A percentile compares a stretch with the other conserved stretches of the same genome.
Evolutionary conservation across 2,888 invertebrate species (phyloP).

Genomic region (Reticulitermes lucifugus): DNA sequence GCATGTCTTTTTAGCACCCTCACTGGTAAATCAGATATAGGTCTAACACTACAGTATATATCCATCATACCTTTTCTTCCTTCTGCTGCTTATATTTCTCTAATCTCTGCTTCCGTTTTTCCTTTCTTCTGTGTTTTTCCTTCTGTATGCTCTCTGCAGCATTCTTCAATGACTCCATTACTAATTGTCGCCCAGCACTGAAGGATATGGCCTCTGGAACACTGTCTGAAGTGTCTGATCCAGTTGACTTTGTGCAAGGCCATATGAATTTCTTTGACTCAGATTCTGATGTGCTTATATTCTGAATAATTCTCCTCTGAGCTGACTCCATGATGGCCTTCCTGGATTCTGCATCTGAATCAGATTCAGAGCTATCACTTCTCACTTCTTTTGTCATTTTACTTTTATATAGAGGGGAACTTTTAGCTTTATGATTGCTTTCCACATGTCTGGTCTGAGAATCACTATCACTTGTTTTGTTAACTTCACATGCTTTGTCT

Average conservation of each 20-base stretch:
- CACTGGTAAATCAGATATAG: no score
- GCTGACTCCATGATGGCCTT: constrained; percentile 50
- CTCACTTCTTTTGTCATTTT: background rate
- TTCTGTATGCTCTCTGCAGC: constrained; percentile 44
- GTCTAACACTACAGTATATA: no score
- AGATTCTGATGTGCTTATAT: constrained; percentile 51
- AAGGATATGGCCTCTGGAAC: constrained; percentile 49
- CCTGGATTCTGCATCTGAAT: constrained; percentile 53
- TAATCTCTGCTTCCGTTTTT: constrained; percentile 46
- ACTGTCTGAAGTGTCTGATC: constrained; percentile 43
- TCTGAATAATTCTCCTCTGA: constrained; percentile 49
- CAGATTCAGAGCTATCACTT: constrained; percentile 40
- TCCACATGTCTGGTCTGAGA: background rate
- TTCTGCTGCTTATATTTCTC: constrained; percentile 50
- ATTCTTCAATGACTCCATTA: constrained; percentile 38
- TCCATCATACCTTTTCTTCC: constrained; percentile 49
- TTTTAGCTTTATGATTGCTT: background rate
- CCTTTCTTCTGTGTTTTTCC: constrained; percentile 48
- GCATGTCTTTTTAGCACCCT: no score
- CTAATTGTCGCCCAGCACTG: constrained; percentile 20
- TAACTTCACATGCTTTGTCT: background rate
- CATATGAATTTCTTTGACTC: constrained; percentile 40
- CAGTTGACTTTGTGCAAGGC: background rate
- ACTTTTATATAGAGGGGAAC: background rate
- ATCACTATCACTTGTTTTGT: background rate